Conservation (phyloP, 1,140 invertebrate genomes). For the Bombus pyrosoma region DNA sequence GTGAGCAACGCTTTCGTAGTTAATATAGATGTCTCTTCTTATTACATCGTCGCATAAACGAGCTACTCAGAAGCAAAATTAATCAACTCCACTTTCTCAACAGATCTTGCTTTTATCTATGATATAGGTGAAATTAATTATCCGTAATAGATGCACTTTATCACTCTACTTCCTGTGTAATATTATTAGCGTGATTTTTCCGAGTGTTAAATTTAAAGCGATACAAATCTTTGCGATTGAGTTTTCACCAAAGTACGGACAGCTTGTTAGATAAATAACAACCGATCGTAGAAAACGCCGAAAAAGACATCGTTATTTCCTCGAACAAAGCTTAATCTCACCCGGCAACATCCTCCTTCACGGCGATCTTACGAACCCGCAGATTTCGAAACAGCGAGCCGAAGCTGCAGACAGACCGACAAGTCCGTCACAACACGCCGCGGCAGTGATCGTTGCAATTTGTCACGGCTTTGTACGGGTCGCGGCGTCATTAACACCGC, state of each 20-base stretch:
- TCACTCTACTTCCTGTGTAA: no score
- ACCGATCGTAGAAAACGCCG: no score
- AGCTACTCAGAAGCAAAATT: neutral
- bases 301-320: neutral
- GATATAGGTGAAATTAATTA: neutral
- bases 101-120: neutral
- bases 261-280: no score
- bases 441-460: conserved; percentile 55
- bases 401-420: neutral
- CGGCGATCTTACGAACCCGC: neutral
- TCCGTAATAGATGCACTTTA: no score
- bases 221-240: no score
- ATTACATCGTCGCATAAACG: neutral
- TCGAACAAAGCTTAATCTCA: neutral
- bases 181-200: neutral
- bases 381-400: neutral
- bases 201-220: neutral
- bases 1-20: neutral
- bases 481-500: conserved; percentile 55
- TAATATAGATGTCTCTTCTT: neutral
- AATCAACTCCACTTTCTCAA: neutral
- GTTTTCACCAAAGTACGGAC: no score
- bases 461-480: conserved; percentile 59
- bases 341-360: neutral
- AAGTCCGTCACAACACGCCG: conserved; percentile 52